Percentiles rank a stretch among this genome's conserved stretches.
Conservation (phyloP, 2,888 invertebrate genomes). For the Hirtodrosophila confusa region DNA sequence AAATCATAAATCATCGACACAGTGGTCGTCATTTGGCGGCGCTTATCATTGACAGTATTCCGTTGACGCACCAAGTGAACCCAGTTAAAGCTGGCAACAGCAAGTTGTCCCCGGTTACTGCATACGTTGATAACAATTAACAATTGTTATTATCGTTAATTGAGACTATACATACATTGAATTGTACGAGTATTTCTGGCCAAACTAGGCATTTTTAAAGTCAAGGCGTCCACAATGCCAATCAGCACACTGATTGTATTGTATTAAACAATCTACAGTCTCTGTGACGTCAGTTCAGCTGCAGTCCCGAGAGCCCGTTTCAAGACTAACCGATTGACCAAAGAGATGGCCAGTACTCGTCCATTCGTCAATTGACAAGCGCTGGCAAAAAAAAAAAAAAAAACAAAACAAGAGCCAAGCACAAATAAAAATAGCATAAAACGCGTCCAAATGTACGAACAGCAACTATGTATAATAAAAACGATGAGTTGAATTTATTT, state of each 20-base stretch:
- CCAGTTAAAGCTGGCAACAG: slow-evolving; percentile 20
- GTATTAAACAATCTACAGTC: slow-evolving; percentile 16
- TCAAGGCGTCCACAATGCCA: slow-evolving; percentile 44
- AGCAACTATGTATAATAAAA: slow-evolving; percentile 47
- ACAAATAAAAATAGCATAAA: slow-evolving; percentile 55
- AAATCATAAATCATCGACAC: slow-evolving; percentile 35
- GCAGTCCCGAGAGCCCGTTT: slow-evolving; percentile 19
- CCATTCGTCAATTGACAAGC: slow-evolving; percentile 61
- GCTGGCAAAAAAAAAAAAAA: slow-evolving; percentile 9
- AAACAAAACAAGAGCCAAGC: slow-evolving; percentile 37
- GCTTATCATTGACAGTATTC: slow-evolving; percentile 48
- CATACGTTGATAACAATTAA: slow-evolving; percentile 62
- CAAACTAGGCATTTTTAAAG: slow-evolving; percentile 38
- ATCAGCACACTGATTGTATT: slow-evolving; percentile 46
- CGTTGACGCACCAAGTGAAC: slow-evolving; percentile 63
- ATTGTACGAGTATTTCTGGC: slow-evolving; percentile 23
- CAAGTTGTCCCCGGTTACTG: slow-evolving; percentile 45
- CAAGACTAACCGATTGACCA: slow-evolving; percentile 58
- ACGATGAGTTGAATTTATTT: slow-evolving; percentile 71
- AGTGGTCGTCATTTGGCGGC: slow-evolving; percentile 24
- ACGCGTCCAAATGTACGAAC: slow-evolving; percentile 38
- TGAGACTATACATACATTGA: slow-evolving; percentile 48
- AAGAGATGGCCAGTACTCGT: slow-evolving; percentile 29
- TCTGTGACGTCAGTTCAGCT: slow-evolving; percentile 49
- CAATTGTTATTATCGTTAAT: slow-evolving; percentile 71